Percentiles rank a stretch among this genome's conserved stretches.
Evolutionary conservation across 2,113 vertebrate genomes (phyloP).

Genomic region (Henicopernis longicauda): DNA sequence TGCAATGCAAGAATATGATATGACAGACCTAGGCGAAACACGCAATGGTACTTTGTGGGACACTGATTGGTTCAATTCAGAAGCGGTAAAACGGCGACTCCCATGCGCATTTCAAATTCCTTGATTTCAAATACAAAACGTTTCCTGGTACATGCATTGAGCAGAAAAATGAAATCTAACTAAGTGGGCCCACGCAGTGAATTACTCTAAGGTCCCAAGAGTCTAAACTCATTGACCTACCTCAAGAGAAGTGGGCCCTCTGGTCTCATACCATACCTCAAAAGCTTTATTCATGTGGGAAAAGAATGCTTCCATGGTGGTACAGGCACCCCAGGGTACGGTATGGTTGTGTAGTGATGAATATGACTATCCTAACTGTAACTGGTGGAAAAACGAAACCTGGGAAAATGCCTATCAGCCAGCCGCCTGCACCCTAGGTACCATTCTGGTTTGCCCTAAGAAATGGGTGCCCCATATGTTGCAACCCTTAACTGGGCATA

Average conservation of each 20-base stretch:
- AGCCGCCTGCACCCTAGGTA: background rate
- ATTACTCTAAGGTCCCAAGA: background rate
- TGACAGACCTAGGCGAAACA: background rate
- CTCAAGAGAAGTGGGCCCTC: background rate
- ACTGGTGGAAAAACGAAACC: background rate
- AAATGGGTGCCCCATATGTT: background rate
- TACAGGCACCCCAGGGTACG: rapidly evolving
- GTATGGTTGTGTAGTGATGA: background rate
- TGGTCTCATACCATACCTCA: background rate
- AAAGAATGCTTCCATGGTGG: background rate
- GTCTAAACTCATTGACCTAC: background rate
- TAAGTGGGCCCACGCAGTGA: background rate
- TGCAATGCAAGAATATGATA: background rate
- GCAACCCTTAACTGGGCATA: background rate
- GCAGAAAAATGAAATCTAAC: background rate
- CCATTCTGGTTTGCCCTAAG: background rate
- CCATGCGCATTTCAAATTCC: background rate
- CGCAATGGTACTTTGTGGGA: background rate
- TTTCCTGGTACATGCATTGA: background rate
- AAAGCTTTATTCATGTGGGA: background rate
- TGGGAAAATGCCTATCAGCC: background rate
- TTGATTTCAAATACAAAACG: background rate
- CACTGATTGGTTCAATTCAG: background rate
- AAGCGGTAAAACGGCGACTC: background rate
- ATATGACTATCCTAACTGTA: background rate